phyloP scores from a whole-genome alignment of 2,888 invertebrate genomes.

The Noctua pronuba region DNA sequence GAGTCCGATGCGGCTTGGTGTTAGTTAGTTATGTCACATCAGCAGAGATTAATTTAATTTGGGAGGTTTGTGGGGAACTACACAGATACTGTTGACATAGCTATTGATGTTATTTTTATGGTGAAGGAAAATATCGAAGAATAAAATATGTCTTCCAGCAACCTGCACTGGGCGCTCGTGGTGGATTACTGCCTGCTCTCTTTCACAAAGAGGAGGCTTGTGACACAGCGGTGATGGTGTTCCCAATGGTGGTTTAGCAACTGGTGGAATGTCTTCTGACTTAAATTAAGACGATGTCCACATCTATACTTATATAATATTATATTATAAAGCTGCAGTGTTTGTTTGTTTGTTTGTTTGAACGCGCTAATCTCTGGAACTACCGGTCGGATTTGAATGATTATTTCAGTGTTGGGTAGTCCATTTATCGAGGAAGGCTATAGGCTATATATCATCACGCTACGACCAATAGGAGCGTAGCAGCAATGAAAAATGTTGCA shows the following conservation, averaged over 20 bases:
- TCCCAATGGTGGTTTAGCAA: background rate
- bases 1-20: constrained; percentile 26
- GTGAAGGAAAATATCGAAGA: constrained; percentile 1
- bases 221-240: background rate
- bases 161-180: background rate
- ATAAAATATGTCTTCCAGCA: background rate
- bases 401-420: too few species aligned
- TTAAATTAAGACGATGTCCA: too few species aligned
- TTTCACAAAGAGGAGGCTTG: background rate
- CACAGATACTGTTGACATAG: background rate
- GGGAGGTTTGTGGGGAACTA: background rate
- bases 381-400: too few species aligned
- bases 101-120: background rate
- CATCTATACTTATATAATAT: too few species aligned
- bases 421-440: too few species aligned
- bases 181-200: background rate
- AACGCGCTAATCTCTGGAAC: too few species aligned
- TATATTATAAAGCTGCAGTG: too few species aligned
- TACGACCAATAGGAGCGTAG: too few species aligned
- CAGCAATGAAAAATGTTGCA: too few species aligned
- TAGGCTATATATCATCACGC: too few species aligned
- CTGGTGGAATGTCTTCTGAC: background rate
- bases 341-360: too few species aligned
- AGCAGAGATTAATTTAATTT: background rate
- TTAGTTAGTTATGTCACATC: background rate